phyloP scores from a whole-genome alignment of 2,797 vertebrate genomes.

The Thaleichthys pacificus region DNA sequence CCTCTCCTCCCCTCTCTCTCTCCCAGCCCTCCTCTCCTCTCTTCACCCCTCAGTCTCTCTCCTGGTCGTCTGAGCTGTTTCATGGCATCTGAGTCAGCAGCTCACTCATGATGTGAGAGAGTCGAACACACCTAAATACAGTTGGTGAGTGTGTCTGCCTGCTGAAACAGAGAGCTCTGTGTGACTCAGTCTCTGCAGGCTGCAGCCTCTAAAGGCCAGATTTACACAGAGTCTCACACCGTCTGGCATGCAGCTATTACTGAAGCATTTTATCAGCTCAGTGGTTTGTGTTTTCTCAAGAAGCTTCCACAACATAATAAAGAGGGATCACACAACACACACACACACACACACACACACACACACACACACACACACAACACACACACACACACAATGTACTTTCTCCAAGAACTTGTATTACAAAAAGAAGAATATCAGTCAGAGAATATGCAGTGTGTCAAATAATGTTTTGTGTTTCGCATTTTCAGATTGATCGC shows the following conservation, averaged over 20 bases:
- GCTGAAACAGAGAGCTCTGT: not conserved
- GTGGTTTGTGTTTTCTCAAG: not conserved
- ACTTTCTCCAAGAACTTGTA: not conserved
- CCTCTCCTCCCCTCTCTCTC: slow-evolving; percentile 2
- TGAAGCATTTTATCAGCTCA: not conserved
- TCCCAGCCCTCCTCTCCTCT: not conserved
- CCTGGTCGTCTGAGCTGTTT: slow-evolving; percentile 11
- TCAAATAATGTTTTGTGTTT: too few relatives aligned
- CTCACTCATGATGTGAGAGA: not conserved
- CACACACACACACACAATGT: not conserved
- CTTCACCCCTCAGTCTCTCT: not conserved
- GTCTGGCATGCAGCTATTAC: not conserved
- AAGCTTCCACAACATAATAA: too few relatives aligned
- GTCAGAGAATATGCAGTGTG: not conserved
- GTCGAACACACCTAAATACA: not conserved
- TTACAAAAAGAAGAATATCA: not conserved
- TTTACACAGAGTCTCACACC: not conserved
- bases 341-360: not conserved
- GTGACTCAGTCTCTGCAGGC: not conserved
- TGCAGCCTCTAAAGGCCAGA: not conserved
- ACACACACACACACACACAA: not conserved
- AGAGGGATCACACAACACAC: too few relatives aligned
- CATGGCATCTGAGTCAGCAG: slow-evolving; percentile 4
- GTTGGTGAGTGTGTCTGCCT: not conserved
- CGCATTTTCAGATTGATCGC: too few relatives aligned